Evolutionary conservation across 2,113 vertebrate genomes (phyloP), one percentile per base, ranked within the genome.

Genomic region (Melospiza georgiana): DNA sequence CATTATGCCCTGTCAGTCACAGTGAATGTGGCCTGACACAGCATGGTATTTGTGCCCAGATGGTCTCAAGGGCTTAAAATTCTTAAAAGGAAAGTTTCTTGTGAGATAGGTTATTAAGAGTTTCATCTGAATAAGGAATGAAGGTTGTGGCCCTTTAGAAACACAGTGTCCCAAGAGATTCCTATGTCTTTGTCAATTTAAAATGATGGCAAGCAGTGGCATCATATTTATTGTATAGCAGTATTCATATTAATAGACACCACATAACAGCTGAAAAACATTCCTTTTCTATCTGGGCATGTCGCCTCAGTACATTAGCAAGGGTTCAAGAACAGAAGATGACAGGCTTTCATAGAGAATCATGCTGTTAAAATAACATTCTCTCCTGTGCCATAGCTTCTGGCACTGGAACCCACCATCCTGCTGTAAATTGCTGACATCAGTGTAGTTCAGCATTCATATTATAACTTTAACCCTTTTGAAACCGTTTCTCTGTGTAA

Each of bases 261-360:
- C 43, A 67, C n/a, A 30, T 80, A 87, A 67, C 93, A 93, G 89
- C 83, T 95, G 94, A 94, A 93, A 97, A 95, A 89, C 63, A 96
- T 91, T 83, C 86, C 82, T 95, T 85, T 86, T 96, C 71, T 89
- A 89, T 94, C 89, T 87, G 92, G 78, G 57, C 92, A 89, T 88
- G 92, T 97, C 68, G 8, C 94, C 85, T 95, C 96, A 97, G 88
- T 92, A 46, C 80, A 84, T 96, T 91, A 97, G 77, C 77, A 93
- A 90, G 94, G 89, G 94, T 87, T 96, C 90, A 91, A 51, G 90
- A 97, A 93, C 62, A 95, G 82, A 96, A 96, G 96, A 85, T 97
- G 97, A 97, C 95, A 96, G 87, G 84, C 90, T 98, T 97, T 97
- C 92, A 69, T 39, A 78, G 89, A 68, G 93, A 93, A 85, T 96